phyloP scores from a whole-genome alignment of 2,113 vertebrate species.

The Puntigrus tetrazona region DNA sequence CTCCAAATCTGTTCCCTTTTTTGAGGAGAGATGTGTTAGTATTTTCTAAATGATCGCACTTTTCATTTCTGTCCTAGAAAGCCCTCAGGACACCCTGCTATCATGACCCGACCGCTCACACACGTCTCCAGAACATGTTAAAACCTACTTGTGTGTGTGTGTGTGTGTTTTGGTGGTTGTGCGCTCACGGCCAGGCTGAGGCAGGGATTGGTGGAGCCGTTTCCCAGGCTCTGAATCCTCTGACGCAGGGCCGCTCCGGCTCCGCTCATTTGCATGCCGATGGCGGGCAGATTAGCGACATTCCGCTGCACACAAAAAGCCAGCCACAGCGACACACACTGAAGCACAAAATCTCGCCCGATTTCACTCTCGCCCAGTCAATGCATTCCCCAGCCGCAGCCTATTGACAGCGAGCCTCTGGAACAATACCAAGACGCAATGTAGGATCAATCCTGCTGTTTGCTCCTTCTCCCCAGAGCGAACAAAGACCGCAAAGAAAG shows the following conservation, averaged over 20 bases:
- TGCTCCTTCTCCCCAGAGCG: conserved; percentile 80
- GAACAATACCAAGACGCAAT: conserved; percentile 87
- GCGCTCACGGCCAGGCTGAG: background rate
- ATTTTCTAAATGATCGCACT: background rate
- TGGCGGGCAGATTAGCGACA: conserved; percentile 83
- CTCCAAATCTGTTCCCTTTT: background rate
- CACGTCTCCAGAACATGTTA: no score
- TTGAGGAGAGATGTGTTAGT: background rate
- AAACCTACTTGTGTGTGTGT: background rate
- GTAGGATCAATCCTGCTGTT: conserved; percentile 89
- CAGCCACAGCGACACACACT: conserved; percentile 76
- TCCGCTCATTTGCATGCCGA: conserved; percentile 83
- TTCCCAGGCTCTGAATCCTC: conserved; percentile 64
- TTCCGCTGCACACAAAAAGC: conserved; percentile 88
- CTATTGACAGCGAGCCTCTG: conserved; percentile 81
- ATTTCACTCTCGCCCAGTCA: conserved; percentile 80
- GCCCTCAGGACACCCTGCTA: background rate
- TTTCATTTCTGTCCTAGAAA: background rate
- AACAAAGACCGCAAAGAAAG: conserved; percentile 85
- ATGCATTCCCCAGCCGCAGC: conserved; percentile 80
- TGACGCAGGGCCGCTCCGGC: conserved; percentile 39
- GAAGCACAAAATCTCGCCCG: conserved; percentile 52
- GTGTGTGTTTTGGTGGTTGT: background rate
- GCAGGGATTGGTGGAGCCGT: conserved; percentile 30
- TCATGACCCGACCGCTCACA: no score